These are phyloP conservation scores for Prunella fulvescens DNA, from an alignment of 2,113 vertebrate genomes.

Conservation along the genomic window DNA sequence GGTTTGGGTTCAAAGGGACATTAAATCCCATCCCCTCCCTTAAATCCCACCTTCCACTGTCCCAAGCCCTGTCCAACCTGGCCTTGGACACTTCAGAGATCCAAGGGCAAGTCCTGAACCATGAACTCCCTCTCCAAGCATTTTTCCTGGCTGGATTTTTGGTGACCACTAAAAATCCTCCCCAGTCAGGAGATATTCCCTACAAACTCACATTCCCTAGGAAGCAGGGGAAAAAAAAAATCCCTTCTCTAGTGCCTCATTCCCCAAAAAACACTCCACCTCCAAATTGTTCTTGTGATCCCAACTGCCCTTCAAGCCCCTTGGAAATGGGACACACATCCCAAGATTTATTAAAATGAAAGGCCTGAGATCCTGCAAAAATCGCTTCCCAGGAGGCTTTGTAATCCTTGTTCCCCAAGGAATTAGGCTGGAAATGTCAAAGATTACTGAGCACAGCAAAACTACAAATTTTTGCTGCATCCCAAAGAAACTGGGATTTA, in stretches of 20 bases:
- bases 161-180: fast-evolving
- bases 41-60: neutral
- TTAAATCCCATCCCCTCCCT: neutral
- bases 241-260: neutral
- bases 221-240: neutral
- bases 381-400: fast-evolving
- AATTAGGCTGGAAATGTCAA: neutral
- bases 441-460: neutral
- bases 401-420: neutral
- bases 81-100: neutral
- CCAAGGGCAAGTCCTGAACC: neutral
- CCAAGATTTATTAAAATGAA: neutral
- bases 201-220: fast-evolving
- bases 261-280: too few relatives aligned
- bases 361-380: neutral
- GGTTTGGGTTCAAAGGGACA: neutral
- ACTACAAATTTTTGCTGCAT: neutral
- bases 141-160: neutral
- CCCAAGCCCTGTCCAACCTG: neutral
- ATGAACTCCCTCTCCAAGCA: fast-evolving
- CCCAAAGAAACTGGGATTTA: neutral
- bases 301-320: neutral
- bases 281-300: neutral
- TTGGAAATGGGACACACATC: neutral
- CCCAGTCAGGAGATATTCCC: neutral